Evolutionary conservation across 2,113 vertebrate species (phyloP).

Genomic region (Sinocyclocheilus anshuiensis): DNA sequence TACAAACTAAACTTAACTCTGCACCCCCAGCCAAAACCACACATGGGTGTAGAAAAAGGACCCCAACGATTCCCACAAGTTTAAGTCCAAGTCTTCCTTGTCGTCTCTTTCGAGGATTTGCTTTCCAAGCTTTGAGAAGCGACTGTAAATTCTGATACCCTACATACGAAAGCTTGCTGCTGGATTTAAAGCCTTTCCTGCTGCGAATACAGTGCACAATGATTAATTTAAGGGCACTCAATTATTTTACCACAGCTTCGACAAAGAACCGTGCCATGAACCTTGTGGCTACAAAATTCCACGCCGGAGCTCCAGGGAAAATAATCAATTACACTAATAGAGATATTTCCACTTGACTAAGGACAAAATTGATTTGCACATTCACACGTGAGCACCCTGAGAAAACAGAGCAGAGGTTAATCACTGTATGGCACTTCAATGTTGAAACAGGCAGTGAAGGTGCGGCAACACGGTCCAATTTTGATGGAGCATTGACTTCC

Average conservation of each 20-base stretch:
- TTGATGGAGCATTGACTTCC: conserved; percentile 19
- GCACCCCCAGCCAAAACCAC: conserved; percentile 16
- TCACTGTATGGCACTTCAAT: conserved; percentile 11
- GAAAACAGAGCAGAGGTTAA: conserved; percentile 45
- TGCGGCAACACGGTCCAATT: conserved; percentile 1
- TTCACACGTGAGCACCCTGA: conserved; percentile 25
- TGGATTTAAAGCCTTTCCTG: neutral
- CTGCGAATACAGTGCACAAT: conserved; percentile 34
- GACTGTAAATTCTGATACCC: conserved; percentile 28
- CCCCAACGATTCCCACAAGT: conserved; percentile 39
- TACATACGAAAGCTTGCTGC: neutral
- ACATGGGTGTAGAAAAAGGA: conserved; percentile 42
- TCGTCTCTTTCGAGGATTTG: conserved; percentile 51
- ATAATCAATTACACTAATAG: conserved; percentile 55
- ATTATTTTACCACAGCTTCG: conserved; percentile 31
- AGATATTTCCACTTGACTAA: conserved; percentile 59
- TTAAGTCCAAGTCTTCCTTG: conserved; percentile 41
- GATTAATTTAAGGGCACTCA: conserved; percentile 4
- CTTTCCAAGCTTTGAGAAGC: conserved; percentile 17
- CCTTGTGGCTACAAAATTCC: conserved; percentile 46
- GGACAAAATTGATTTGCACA: conserved; percentile 52
- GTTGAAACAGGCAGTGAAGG: conserved; percentile 48
- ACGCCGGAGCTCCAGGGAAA: conserved; percentile 47
- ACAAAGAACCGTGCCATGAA: conserved; percentile 46
- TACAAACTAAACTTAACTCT: conserved; percentile 34